These are phyloP conservation scores for Ispidina lecontei DNA, from an alignment of 2,797 vertebrate genomes.

Conservation along the genomic window DNA sequence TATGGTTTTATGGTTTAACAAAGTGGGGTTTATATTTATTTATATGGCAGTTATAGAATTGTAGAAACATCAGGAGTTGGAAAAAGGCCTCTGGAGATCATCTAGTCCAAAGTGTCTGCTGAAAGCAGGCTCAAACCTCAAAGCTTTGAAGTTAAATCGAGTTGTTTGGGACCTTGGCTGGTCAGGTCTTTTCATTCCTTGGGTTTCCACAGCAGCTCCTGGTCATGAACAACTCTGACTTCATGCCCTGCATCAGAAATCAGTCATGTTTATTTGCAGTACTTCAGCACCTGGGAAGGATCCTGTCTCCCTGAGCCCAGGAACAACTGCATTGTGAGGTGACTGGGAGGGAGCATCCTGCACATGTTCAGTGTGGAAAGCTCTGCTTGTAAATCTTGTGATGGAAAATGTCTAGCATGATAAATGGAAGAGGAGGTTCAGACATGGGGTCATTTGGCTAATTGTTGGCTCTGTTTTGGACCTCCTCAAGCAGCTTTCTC, in stretches of 20 bases:
- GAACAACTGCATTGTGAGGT: fast-evolving
- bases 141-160: not conserved
- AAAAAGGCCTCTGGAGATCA: not conserved
- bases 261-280: not conserved
- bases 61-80: not conserved
- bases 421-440: not conserved
- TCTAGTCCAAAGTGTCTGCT: not conserved
- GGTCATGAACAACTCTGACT: not conserved
- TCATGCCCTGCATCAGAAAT: not conserved
- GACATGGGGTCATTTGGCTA: not conserved
- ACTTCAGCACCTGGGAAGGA: not conserved
- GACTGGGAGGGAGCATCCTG: not conserved
- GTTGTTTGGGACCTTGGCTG: not conserved
- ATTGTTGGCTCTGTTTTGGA: not conserved
- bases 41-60: not conserved
- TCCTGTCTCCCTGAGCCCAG: not conserved
- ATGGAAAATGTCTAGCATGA: not conserved
- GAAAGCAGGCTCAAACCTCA: not conserved
- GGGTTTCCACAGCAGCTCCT: not conserved
- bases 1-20: not conserved
- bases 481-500: not conserved
- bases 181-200: not conserved
- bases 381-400: not conserved
- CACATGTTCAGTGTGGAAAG: not conserved
- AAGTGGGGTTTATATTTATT: not conserved